phyloP scores from a whole-genome alignment of 2,888 invertebrate genomes.

The Rotaria macrura region DNA sequence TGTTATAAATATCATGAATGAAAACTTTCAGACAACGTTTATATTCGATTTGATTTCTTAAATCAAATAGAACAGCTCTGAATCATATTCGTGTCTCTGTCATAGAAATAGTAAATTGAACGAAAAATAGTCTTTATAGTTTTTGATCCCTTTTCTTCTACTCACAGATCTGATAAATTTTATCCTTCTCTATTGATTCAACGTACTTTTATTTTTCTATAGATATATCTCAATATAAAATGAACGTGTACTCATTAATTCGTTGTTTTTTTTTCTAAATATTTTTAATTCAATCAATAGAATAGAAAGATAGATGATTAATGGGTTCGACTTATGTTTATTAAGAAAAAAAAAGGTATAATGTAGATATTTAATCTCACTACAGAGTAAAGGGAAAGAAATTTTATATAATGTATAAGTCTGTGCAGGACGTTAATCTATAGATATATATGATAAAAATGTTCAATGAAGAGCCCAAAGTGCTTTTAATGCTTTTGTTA shows the following conservation, averaged over 20 bases:
- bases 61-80: too few relatives aligned
- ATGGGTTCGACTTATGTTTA: not conserved
- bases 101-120: too few relatives aligned
- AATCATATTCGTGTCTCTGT: too few relatives aligned
- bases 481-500: constrained; percentile 32
- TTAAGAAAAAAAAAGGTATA: not conserved
- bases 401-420: not conserved
- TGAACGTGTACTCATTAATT: not conserved
- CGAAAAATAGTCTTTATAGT: too few relatives aligned
- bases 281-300: not conserved
- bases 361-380: not conserved
- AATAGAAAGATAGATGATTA: not conserved
- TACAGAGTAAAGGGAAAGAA: not conserved
- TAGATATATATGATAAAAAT: not conserved
- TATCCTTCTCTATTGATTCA: too few relatives aligned
- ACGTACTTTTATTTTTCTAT: too few relatives aligned
- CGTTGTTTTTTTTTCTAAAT: not conserved
- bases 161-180: too few relatives aligned
- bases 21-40: too few relatives aligned
- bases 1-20: too few relatives aligned
- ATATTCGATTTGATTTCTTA: too few relatives aligned
- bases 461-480: constrained; percentile 24
- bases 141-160: too few relatives aligned
- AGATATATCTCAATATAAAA: too few relatives aligned
- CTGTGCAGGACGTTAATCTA: not conserved